Conservation (phyloP, 2,797 vertebrate species). For the Rhodeus uyekii region DNA sequence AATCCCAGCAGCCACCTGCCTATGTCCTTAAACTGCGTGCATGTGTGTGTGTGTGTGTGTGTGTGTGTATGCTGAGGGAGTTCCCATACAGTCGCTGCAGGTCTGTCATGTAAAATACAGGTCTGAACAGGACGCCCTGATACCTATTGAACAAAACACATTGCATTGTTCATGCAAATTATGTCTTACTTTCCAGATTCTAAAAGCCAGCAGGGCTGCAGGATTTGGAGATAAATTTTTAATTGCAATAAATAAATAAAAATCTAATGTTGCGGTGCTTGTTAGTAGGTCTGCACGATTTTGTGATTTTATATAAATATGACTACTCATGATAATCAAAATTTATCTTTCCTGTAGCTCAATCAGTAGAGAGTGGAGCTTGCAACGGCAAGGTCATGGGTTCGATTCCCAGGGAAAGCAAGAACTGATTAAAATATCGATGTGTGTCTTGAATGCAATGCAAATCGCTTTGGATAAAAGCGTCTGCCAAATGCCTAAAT, state of each 20-base stretch:
- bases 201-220: background rate
- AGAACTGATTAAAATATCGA: no score
- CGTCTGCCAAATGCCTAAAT: no score
- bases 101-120: slow-evolving; percentile 52
- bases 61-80: slow-evolving; percentile 14
- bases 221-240: background rate
- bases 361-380: no score
- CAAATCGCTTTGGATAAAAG: no score
- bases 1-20: slow-evolving; percentile 32
- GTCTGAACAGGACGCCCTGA: slow-evolving; percentile 67
- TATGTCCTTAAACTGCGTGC: slow-evolving; percentile 51
- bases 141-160: slow-evolving; percentile 63
- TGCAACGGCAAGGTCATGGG: no score
- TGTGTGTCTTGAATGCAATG: no score
- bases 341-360: no score
- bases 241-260: background rate
- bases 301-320: background rate
- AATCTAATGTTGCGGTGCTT: background rate
- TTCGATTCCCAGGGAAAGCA: no score
- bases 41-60: slow-evolving; percentile 10
- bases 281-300: background rate
- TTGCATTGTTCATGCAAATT: background rate
- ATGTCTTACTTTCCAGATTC: background rate
- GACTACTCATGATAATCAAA: background rate
- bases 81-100: slow-evolving; percentile 6